Conservation (phyloP, 1,140 invertebrate genomes). For the Drosophila subpulchrella region DNA sequence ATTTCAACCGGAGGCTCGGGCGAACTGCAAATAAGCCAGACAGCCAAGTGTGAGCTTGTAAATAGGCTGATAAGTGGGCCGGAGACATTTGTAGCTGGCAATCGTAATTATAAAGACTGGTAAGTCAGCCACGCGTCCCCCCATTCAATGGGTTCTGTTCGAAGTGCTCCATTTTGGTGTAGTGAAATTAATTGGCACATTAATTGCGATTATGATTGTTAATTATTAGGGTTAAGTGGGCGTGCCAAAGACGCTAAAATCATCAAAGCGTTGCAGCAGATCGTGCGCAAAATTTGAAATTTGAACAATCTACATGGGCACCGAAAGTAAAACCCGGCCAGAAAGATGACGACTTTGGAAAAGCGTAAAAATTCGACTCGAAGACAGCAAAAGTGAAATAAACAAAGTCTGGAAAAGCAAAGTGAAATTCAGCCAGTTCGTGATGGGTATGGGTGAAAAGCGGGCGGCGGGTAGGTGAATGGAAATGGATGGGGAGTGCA, state of each 20-base stretch:
- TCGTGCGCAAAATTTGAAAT: slow-evolving; percentile 81
- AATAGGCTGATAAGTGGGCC: slow-evolving; percentile 24
- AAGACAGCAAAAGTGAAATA: slow-evolving; percentile 73
- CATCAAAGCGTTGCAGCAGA: slow-evolving; percentile 80
- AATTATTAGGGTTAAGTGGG: slow-evolving; percentile 74
- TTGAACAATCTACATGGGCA: slow-evolving; percentile 53
- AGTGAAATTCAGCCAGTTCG: slow-evolving; percentile 65
- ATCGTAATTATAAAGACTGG: slow-evolving; percentile 8
- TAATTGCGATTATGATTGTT: slow-evolving; percentile 61
- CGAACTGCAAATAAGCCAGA: slow-evolving; percentile 27
- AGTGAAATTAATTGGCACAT: slow-evolving; percentile 59
- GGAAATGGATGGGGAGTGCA: slow-evolving; percentile 4
- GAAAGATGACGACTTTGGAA: slow-evolving; percentile 69
- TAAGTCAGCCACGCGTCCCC: slow-evolving; percentile 37
- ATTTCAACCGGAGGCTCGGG: slow-evolving; percentile 20
- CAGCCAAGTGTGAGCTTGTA: slow-evolving; percentile 24
- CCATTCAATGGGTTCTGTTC: slow-evolving; percentile 24
- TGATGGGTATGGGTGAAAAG: slow-evolving; percentile 36
- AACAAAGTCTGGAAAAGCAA: slow-evolving; percentile 72
- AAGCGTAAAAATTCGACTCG: slow-evolving; percentile 70
- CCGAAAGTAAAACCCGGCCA: slow-evolving; percentile 72
- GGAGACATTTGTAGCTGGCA: slow-evolving; percentile 23
- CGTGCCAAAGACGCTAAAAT: slow-evolving; percentile 39
- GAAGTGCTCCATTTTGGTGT: slow-evolving; percentile 27
- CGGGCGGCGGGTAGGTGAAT: slow-evolving; percentile 1